These are phyloP conservation scores for Drosophila fungiperda DNA, from an alignment of 2,888 invertebrate species.

Conservation along the genomic window DNA sequence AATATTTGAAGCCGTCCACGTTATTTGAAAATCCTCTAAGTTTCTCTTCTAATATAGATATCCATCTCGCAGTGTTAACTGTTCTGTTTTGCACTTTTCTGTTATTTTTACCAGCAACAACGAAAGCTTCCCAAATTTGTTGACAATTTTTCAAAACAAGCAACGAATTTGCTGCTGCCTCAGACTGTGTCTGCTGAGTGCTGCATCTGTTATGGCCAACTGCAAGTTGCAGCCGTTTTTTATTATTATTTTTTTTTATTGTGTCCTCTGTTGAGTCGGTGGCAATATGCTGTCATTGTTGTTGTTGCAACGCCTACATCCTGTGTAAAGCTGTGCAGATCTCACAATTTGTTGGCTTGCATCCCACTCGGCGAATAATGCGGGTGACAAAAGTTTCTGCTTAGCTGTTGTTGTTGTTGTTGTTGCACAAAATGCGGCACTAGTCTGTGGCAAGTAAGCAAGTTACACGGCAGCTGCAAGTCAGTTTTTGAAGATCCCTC, in stretches of 20 bases:
- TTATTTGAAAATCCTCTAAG: neutral
- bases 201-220: conserved; percentile 22
- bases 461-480: conserved; percentile 33
- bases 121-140: conserved; percentile 38
- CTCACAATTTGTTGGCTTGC: conserved; percentile 50
- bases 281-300: conserved; percentile 25
- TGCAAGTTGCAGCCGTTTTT: conserved; percentile 14
- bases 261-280: neutral
- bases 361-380: conserved; percentile 40
- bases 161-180: conserved; percentile 24
- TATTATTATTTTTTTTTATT: neutral
- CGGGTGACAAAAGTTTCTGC: conserved; percentile 55
- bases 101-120: conserved; percentile 23
- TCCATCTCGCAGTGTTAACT: conserved; percentile 21
- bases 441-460: conserved; percentile 25
- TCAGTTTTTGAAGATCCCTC: conserved; percentile 43
- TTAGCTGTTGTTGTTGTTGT: conserved; percentile 16
- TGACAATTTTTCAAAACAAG: conserved; percentile 46
- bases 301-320: conserved; percentile 43
- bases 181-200: conserved; percentile 11
- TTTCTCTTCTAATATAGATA: conserved; percentile 29
- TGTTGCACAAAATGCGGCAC: conserved; percentile 6
- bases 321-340: conserved; percentile 17
- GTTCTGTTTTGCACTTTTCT: conserved; percentile 16
- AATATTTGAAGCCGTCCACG: neutral